phyloP scores from a whole-genome alignment of 2,113 vertebrate species.

The Dunckerocampus dactyliophorus region DNA sequence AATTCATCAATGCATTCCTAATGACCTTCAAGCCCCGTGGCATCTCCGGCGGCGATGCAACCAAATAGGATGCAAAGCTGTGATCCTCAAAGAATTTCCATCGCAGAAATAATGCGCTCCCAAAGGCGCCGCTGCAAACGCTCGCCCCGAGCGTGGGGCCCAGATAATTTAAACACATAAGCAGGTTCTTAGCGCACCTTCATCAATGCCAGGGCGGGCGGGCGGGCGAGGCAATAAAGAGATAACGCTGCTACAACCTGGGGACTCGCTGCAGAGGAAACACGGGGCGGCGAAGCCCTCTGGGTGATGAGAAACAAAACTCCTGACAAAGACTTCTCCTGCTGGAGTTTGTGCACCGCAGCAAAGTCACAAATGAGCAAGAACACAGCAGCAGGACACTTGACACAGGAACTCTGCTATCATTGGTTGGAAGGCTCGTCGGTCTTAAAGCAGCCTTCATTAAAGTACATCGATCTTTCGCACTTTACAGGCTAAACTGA shows the following conservation, averaged over 20 bases:
- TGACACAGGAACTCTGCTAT: no score
- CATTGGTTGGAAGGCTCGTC: no score
- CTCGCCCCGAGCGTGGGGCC: constrained; percentile 68
- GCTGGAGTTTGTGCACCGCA: constrained; percentile 53
- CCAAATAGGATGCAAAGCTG: constrained; percentile 78
- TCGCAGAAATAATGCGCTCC: constrained; percentile 73
- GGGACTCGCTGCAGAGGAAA: constrained; percentile 72
- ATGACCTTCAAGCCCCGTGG: constrained; percentile 67
- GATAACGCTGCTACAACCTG: constrained; percentile 72
- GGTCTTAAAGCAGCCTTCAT: no score
- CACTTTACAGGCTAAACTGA: no score
- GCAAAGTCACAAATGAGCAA: constrained; percentile 63
- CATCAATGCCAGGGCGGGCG: constrained; percentile 72
- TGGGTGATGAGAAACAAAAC: constrained; percentile 75
- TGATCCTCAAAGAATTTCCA: constrained; percentile 77
- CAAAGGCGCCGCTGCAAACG: constrained; percentile 66
- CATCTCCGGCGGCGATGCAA: constrained; percentile 68
- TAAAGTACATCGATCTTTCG: no score
- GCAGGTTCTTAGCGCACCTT: constrained; percentile 76
- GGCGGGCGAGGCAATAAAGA: constrained; percentile 65
- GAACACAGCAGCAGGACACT: no score
- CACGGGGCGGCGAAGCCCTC: constrained; percentile 62
- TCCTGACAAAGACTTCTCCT: constrained; percentile 75
- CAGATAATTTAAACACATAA: constrained; percentile 81
- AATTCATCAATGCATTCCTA: constrained; percentile 75